Conservation (phyloP, 1,140 invertebrate species). For the Euura lappo region DNA sequence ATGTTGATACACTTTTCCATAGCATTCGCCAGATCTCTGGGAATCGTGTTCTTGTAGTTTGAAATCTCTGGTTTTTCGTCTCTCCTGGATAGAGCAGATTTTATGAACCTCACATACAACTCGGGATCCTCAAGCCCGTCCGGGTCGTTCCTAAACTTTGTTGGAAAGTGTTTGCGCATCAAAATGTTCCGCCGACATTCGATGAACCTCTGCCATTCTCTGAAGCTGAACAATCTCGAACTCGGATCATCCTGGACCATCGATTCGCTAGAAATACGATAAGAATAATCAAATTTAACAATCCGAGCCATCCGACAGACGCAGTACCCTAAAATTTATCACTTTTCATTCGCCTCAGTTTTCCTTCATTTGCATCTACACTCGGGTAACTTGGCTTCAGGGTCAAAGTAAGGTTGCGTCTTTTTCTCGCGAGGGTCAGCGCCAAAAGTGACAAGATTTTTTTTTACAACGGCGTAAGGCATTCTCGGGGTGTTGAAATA, state of each 20-base stretch:
- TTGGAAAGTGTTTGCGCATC: slow-evolving; percentile 61
- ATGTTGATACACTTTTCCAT: slow-evolving; percentile 37
- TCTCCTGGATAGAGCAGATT: slow-evolving; percentile 32
- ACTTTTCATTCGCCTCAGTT: too few species aligned
- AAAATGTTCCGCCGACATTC: slow-evolving; percentile 65
- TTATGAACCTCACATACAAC: slow-evolving; percentile 43
- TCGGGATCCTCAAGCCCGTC: slow-evolving; percentile 34
- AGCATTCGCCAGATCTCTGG: slow-evolving; percentile 28
- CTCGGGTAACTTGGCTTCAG: slow-evolving; percentile 13
- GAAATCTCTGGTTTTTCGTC: slow-evolving; percentile 22
- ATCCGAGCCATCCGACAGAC: too few species aligned
- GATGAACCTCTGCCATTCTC: slow-evolving; percentile 69
- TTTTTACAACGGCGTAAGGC: slow-evolving; percentile 37
- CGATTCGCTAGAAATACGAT: slow-evolving; percentile 37
- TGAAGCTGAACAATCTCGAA: slow-evolving; percentile 64
- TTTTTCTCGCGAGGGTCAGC: slow-evolving; percentile 23
- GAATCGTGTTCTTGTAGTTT: slow-evolving; percentile 29
- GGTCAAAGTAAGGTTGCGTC: slow-evolving; percentile 17
- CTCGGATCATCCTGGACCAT: slow-evolving; percentile 34
- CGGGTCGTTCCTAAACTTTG: slow-evolving; percentile 49
- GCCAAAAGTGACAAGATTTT: slow-evolving; percentile 33
- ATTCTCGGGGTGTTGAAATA: slow-evolving; percentile 35
- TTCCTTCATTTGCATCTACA: slow-evolving; percentile 15
- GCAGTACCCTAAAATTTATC: too few species aligned
- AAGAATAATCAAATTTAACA: neutral